phyloP scores from a whole-genome alignment of 2,113 vertebrate genomes.

The Lanius collurio region DNA sequence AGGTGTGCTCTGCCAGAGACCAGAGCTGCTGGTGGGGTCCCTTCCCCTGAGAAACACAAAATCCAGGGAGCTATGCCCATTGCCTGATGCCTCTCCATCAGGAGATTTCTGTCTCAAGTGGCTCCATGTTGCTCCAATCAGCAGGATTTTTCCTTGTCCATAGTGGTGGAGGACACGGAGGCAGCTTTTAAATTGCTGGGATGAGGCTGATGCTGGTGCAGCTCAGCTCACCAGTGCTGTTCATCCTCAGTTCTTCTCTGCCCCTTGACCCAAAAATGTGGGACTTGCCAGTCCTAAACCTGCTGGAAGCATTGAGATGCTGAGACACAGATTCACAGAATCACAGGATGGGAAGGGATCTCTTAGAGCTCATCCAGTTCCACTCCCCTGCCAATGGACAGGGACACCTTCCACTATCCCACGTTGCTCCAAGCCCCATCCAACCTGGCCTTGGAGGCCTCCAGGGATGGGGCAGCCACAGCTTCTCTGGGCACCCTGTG shows the following conservation, averaged over 20 bases:
- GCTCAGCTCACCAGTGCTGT: neutral
- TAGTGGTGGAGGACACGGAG: fast-evolving
- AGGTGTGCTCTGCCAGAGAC: neutral
- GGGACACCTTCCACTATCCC: neutral
- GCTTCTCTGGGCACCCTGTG: neutral
- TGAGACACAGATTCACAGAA: neutral
- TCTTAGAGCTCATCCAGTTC: neutral
- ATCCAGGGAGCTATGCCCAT: neutral
- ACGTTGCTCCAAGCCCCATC: fast-evolving
- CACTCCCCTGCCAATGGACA: neutral
- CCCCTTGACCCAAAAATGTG: fast-evolving
- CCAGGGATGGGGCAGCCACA: neutral
- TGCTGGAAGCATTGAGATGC: neutral
- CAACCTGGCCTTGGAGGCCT: fast-evolving
- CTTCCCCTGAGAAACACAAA: neutral
- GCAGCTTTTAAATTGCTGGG: neutral
- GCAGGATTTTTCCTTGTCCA: neutral
- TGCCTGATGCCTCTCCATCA: neutral
- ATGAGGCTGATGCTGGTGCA: neutral
- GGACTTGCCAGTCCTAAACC: neutral
- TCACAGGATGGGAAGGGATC: neutral
- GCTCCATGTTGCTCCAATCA: neutral
- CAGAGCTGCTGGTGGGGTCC: neutral
- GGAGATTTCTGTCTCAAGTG: neutral
- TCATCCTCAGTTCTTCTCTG: fast-evolving